A percentile compares a stretch with the other conserved stretches of the same genome.
These are phyloP conservation scores for Stichopus chloronotus DNA, from an alignment of 35 echinoderm and acorn worm genomes.

Conservation along the genomic window DNA sequence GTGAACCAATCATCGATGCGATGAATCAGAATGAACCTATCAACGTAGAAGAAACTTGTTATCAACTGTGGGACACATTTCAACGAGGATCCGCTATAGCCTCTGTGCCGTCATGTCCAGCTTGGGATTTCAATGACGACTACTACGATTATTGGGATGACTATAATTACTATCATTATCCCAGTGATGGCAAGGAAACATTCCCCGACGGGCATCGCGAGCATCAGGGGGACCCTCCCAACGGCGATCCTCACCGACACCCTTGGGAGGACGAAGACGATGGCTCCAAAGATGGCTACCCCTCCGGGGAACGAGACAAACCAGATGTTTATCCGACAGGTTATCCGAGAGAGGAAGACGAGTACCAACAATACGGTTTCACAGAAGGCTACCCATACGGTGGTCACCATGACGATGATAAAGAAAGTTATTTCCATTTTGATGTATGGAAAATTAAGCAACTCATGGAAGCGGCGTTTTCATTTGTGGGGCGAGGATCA, in stretches of 20 bases:
- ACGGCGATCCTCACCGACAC: background rate
- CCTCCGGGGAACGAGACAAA: background rate
- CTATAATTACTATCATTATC: background rate
- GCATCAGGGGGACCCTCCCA: background rate
- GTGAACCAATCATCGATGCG: conserved; percentile 34
- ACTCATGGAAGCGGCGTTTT: background rate
- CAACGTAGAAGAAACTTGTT: conserved; percentile 1
- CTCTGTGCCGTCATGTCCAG: conserved; percentile 17
- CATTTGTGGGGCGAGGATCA: background rate
- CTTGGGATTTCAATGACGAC: conserved; percentile 4
- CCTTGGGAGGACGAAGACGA: background rate
- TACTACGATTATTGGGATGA: background rate
- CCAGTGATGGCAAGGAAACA: background rate
- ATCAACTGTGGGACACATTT: conserved; percentile 11
- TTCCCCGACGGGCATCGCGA: background rate
- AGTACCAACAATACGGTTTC: background rate
- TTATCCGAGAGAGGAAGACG: background rate
- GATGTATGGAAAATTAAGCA: conserved; percentile 29
- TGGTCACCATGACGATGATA: background rate
- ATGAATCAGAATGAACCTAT: background rate
- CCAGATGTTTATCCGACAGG: too few relatives aligned
- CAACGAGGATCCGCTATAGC: background rate
- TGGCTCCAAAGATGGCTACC: background rate
- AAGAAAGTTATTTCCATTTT: background rate
- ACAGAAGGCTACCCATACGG: background rate